Evolutionary conservation across 2,888 invertebrate species (phyloP).

Genomic region (Trichogramma evanescens): DNA sequence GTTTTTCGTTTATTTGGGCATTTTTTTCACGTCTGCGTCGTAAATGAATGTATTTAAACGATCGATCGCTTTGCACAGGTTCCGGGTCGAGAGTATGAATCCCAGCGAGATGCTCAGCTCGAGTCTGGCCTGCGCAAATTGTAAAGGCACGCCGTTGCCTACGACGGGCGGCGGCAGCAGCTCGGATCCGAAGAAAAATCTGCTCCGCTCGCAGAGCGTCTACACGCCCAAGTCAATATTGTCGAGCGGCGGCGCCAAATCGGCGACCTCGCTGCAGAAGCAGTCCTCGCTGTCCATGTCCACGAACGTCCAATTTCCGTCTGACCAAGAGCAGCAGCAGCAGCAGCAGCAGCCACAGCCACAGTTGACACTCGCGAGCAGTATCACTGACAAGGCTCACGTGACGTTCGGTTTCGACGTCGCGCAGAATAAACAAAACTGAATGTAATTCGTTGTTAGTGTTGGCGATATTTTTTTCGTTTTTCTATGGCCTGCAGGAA

Average conservation of each 20-base stretch:
- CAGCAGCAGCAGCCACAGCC: conserved; percentile 28
- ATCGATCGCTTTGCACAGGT: conserved; percentile 28
- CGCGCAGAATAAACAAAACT: conserved; percentile 27
- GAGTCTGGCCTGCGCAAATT: conserved; percentile 6
- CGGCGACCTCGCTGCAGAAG: conserved; percentile 19
- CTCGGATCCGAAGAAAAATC: not conserved
- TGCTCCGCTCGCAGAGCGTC: conserved; percentile 20
- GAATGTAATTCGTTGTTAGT: not conserved
- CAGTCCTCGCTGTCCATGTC: conserved; percentile 35
- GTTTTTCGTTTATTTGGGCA: not conserved
- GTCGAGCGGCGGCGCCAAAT: not conserved
- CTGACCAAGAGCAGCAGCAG: conserved; percentile 24
- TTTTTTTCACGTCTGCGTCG: not conserved
- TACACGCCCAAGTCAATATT: conserved; percentile 5
- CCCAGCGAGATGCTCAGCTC: conserved; percentile 17
- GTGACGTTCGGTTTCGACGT: conserved; percentile 39
- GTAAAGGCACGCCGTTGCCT: not conserved
- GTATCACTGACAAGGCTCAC: conserved; percentile 32
- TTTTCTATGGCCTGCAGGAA: conserved; percentile 1
- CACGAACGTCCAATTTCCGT: conserved; percentile 6
- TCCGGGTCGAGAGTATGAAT: conserved; percentile 45
- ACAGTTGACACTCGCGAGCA: conserved; percentile 37
- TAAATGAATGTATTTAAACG: not conserved
- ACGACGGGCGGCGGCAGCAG: not conserved
- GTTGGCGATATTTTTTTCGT: not conserved